A percentile compares a stretch with the other conserved stretches of the same genome.
Conservation (phyloP, 1,140 invertebrate species). For the Nixonia krombeini region DNA sequence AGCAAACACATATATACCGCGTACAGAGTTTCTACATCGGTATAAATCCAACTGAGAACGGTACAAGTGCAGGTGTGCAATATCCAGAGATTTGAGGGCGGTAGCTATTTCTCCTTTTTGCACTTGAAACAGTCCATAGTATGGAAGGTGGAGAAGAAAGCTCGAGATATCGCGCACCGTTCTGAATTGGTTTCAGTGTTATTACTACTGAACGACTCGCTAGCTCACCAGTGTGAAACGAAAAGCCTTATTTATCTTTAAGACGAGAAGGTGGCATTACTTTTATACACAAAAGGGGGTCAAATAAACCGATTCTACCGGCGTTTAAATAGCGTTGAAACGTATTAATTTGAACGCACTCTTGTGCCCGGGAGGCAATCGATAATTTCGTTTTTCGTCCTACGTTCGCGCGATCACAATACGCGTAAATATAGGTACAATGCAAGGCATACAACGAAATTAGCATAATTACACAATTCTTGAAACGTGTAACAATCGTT, state of each 20-base stretch:
- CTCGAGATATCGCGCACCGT: slow-evolving; percentile 29
- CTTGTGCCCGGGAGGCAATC: too few relatives aligned
- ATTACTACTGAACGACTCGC: slow-evolving; percentile 33
- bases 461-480: too few relatives aligned
- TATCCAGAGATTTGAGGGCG: slow-evolving; percentile 39
- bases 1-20: background rate
- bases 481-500: too few relatives aligned
- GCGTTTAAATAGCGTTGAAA: background rate
- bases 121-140: slow-evolving; percentile 32
- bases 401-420: too few relatives aligned
- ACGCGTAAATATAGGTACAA: too few relatives aligned
- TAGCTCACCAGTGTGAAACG: slow-evolving; percentile 13
- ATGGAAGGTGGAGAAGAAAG: slow-evolving; percentile 36
- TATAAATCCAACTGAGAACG: slow-evolving; percentile 30
- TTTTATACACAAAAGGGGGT: slow-evolving; percentile 3
- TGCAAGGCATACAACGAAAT: too few relatives aligned
- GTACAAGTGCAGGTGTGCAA: slow-evolving; percentile 41
- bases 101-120: slow-evolving; percentile 37
- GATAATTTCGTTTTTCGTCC: too few relatives aligned
- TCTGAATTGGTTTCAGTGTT: slow-evolving; percentile 41
- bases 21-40: slow-evolving; percentile 30
- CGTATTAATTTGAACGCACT: too few relatives aligned
- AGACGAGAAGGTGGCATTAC: slow-evolving; percentile 17
- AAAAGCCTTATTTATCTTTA: slow-evolving; percentile 31
- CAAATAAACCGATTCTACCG: background rate